Percentiles rank a stretch among this genome's conserved stretches.
Conservation (phyloP, 2,797 vertebrate genomes). For the Podarcis siculus region DNA sequence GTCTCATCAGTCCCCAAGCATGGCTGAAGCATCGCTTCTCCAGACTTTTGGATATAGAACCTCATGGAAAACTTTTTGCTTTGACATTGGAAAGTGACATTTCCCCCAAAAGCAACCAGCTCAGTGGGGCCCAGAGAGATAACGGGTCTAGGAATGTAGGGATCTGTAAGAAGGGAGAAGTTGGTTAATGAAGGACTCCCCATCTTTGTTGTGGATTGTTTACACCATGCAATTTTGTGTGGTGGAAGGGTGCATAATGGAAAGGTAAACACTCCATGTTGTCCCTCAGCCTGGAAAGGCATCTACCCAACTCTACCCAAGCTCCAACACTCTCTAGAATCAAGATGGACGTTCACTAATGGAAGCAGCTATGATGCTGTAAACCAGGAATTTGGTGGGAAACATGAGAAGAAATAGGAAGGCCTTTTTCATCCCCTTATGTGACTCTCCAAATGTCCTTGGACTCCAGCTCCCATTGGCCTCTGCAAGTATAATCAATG, state of each 20-base stretch:
- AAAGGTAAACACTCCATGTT: too few species aligned
- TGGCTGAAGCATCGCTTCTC: neutral
- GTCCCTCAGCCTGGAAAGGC: too few species aligned
- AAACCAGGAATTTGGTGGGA: neutral
- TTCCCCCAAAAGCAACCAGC: neutral
- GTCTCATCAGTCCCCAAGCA: neutral
- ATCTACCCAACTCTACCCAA: neutral
- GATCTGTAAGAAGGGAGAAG: neutral
- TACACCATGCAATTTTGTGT: too few species aligned
- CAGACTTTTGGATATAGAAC: neutral
- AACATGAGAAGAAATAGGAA: too few species aligned
- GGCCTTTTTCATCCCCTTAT: too few species aligned
- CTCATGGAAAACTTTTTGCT: neutral
- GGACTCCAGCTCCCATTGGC: too few species aligned
- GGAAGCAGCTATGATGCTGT: neutral
- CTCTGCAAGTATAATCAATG: too few species aligned
- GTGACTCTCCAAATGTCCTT: too few species aligned
- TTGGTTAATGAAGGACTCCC: neutral
- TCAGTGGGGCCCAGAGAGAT: neutral
- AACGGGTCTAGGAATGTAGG: neutral
- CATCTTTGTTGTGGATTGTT: neutral
- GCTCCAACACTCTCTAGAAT: neutral
- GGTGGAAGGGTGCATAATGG: too few species aligned
- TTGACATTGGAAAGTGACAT: neutral
- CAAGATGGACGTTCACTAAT: neutral